Conservation (phyloP, 2,113 vertebrate species). For the Barnardius zonarius region DNA sequence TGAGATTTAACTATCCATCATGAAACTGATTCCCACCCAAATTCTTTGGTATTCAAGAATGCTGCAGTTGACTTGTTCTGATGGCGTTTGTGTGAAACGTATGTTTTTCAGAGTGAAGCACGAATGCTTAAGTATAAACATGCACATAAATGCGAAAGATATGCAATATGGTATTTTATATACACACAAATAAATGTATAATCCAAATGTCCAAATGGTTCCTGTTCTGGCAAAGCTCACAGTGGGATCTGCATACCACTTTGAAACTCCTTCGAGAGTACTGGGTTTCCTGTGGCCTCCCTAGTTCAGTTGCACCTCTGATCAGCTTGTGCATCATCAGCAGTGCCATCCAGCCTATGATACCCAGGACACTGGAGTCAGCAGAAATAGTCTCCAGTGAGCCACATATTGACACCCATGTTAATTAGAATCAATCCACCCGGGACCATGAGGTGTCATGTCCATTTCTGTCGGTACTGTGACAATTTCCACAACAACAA, state of each 20-base stretch:
- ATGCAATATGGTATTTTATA: not conserved
- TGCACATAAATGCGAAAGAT: not conserved
- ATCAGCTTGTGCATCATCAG: not conserved
- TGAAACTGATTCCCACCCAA: not conserved
- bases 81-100: not conserved
- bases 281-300: not conserved
- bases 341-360: not conserved
- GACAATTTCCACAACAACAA: not conserved
- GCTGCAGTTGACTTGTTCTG: not conserved
- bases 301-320: not conserved
- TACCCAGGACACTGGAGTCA: not conserved
- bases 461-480: not conserved
- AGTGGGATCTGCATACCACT: not conserved
- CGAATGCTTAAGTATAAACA: not conserved
- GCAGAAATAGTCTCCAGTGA: not conserved
- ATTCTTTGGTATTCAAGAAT: not conserved
- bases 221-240: not conserved
- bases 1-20: not conserved
- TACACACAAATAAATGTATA: not conserved
- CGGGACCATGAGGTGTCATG: not conserved
- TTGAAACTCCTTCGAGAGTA: not conserved
- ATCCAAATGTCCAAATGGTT: not conserved
- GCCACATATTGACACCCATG: not conserved
- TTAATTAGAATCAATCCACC: not conserved
- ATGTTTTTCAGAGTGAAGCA: not conserved